Evolutionary conservation across 2,888 invertebrate genomes (phyloP).

Genomic region (Papilio gigon): DNA sequence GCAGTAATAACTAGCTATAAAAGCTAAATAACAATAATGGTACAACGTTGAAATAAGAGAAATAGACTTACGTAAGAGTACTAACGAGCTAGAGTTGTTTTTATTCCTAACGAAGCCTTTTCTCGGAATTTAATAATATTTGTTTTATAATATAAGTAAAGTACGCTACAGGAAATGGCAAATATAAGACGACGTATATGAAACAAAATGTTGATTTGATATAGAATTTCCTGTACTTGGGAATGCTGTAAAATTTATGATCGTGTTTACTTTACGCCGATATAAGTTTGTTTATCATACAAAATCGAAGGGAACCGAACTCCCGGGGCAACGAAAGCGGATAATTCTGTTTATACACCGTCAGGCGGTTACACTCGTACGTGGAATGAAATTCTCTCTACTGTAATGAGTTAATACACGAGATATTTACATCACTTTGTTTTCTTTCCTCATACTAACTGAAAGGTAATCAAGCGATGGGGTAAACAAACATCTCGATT

Average conservation of each 20-base stretch:
- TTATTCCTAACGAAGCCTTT: not conserved
- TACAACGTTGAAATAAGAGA: no score
- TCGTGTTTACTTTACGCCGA: slow-evolving; percentile 71
- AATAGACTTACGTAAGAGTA: no score
- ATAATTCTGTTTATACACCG: slow-evolving; percentile 69
- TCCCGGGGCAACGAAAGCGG: slow-evolving; percentile 66
- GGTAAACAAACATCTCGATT: not conserved
- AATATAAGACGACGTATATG: slow-evolving; percentile 49
- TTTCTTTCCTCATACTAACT: not conserved
- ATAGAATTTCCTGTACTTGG: slow-evolving; percentile 63
- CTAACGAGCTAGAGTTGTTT: not conserved
- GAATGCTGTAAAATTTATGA: slow-evolving; percentile 74
- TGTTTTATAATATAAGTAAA: slow-evolving; percentile 19
- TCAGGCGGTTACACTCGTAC: slow-evolving; percentile 63
- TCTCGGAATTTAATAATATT: not conserved
- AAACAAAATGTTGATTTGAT: slow-evolving; percentile 64
- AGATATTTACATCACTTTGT: slow-evolving; percentile 19
- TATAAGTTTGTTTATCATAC: slow-evolving; percentile 76
- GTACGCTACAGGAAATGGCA: slow-evolving; percentile 46
- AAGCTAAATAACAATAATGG: not conserved
- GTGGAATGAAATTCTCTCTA: slow-evolving; percentile 61
- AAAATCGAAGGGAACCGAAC: slow-evolving; percentile 66
- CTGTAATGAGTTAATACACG: slow-evolving; percentile 63
- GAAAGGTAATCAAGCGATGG: not conserved
- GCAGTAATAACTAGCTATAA: not conserved